Evolutionary conservation across 35 echinoderm and acorn worm genomes (phyloP), one percentile per base, ranked within the genome.

Genomic region (Apostichopus californicus): DNA sequence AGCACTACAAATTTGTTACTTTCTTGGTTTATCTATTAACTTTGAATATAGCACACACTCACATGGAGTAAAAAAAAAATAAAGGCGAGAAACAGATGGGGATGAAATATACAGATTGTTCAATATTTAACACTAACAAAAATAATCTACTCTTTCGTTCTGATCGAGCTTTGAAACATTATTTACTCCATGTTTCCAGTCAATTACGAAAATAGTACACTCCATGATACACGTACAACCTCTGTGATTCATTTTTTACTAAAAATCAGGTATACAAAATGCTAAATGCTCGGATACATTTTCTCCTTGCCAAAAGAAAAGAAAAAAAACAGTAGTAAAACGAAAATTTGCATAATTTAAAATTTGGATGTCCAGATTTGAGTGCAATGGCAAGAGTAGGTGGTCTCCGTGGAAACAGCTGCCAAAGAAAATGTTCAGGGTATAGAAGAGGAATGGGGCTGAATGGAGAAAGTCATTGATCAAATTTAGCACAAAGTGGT

Each of bases 1-100:
- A 46, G 34, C 34, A 46, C 2, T 46, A 46, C 34, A 46, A 46
- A 3, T 46, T 46, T 46, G 34, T 46, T 46, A 3, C 0, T 68
- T 11, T 68, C 18, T 18, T 68, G 12, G 64, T 46, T 46, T 14
- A 68, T 68, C 18, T 68, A 68, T 68, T 83, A 55, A 17, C 11
- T n/a, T 55, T 83, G 80, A 56, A 83, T 83, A 56, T 83, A 83
- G 80, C 80, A 83, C 80, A 83, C 80, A 83, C 80, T 34, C 25
- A 68, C 18, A 18, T 68, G 64, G 64, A 68, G 64, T 17, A 17
- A 68, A 68, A 68, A 68, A 11, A 14, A 18, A 68, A 10, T 12
- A 17, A 17, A 10, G n/a, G 0, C 18, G 18, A 18, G 64, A 9
- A 68, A 9, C 11, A 68, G 18, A 68, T 68, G 64, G 3, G 18